Evolutionary conservation across 2,113 vertebrate species (phyloP), one percentile per base, ranked within the genome.

Genomic region (Paedocypris sp.): DNA sequence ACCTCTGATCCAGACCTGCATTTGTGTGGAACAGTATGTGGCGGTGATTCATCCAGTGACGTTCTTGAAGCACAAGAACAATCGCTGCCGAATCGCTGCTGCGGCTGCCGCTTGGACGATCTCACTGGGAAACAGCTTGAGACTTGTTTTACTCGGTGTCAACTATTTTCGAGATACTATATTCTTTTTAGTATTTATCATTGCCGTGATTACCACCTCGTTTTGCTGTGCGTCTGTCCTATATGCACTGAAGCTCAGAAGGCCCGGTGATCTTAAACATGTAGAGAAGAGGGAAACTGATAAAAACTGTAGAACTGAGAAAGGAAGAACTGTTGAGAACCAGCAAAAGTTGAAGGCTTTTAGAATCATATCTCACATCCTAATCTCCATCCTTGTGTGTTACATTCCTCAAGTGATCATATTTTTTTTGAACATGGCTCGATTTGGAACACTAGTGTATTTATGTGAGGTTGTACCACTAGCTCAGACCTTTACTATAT

Each of bases 21-120:
- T 68, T 43, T 62, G 43, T 18, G 1, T 57, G 12, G 66, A 57
- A 12, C 62, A 49, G 23, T 65, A 65, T n/a, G 3, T 65, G 18
- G 52, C 62, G 4, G 52, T 58, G 26, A 4, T 65, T 49, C 52
- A 65, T 25, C 62, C 62, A 2, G 25, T 57, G 6, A 49, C 2
- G n/a, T 67, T 67, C 13, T 1, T 67, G 7, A 49, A 5, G 20
- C 57, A 43, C 16, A 67, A 67, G 33, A 11, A 13, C 13, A n/a
- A 26, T 11, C 39, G 58, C 16, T 68, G 11, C 52, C 62, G 60
- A 29, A 38, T 51, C 25, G 60, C 4, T 22, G 3, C 3, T 15
- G 13, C 41, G 41, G 32, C 19, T 16, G n/a, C 9, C 12, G 4
- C 20, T 31, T 53, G 49, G 48, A 3, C 61, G 0, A 18, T 67